These are phyloP conservation scores for Blastobasis adustella DNA, from an alignment of 2,888 invertebrate genomes.

Conservation along the genomic window DNA sequence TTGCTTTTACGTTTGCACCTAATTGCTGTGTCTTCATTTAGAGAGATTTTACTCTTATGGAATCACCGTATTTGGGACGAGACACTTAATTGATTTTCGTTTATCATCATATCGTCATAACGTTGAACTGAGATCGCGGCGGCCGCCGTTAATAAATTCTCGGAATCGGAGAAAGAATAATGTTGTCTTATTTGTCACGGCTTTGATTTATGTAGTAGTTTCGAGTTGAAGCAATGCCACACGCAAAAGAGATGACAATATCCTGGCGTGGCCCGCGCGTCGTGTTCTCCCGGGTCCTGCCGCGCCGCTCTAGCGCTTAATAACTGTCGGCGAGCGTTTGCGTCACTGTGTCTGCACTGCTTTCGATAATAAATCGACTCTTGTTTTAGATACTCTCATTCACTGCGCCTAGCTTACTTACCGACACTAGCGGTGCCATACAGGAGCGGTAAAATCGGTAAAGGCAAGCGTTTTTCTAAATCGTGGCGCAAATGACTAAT, in stretches of 20 bases:
- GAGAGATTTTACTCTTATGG: slow-evolving; percentile 13
- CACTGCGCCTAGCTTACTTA: slow-evolving; percentile 48
- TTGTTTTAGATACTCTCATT: slow-evolving; percentile 71
- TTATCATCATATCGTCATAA: background rate
- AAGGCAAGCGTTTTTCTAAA: slow-evolving; percentile 50
- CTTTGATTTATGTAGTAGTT: slow-evolving; percentile 44
- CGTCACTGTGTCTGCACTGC: slow-evolving; percentile 60
- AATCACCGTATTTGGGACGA: slow-evolving; percentile 19
- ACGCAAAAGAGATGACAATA: slow-evolving; percentile 46
- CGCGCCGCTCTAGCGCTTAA: slow-evolving; percentile 63
- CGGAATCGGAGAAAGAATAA: slow-evolving; percentile 37
- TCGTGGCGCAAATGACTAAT: slow-evolving; percentile 48
- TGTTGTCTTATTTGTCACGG: slow-evolving; percentile 45
- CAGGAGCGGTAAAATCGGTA: slow-evolving; percentile 30
- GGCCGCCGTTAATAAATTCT: slow-evolving; percentile 5
- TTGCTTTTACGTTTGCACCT: slow-evolving; percentile 22
- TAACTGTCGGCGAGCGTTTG: slow-evolving; percentile 69
- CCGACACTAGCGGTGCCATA: slow-evolving; percentile 6
- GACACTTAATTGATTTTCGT: slow-evolving; percentile 17
- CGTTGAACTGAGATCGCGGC: too few relatives aligned
- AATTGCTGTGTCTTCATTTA: slow-evolving; percentile 18
- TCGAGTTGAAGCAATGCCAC: slow-evolving; percentile 37
- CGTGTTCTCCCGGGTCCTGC: slow-evolving; percentile 49
- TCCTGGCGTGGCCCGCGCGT: slow-evolving; percentile 23
- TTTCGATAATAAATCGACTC: slow-evolving; percentile 65